These are phyloP conservation scores for Antennarius striatus DNA, from an alignment of 2,113 vertebrate genomes.

Conservation along the genomic window DNA sequence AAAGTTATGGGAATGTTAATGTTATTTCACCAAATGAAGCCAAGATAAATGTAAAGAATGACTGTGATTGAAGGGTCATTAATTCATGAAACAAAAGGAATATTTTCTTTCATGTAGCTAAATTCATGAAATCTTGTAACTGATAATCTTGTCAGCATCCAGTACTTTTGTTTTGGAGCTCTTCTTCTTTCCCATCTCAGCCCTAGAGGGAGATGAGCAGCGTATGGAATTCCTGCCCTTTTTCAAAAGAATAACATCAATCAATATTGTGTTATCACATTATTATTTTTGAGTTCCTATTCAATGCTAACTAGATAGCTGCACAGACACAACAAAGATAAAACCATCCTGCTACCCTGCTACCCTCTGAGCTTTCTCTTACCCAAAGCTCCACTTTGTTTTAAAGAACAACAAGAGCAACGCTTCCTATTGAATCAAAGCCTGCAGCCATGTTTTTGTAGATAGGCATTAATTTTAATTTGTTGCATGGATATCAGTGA, in stretches of 20 bases:
- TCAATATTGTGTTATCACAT: constrained; percentile 9
- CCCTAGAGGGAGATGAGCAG: constrained; percentile 10
- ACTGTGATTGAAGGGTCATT: too few relatives aligned
- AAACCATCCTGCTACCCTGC: constrained; percentile 3
- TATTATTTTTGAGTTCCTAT: constrained; percentile 21
- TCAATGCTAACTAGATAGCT: constrained; percentile 10
- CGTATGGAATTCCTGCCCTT: constrained; percentile 2
- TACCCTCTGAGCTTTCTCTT: constrained; percentile 24
- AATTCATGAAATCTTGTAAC: too few relatives aligned
- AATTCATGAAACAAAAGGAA: too few relatives aligned
- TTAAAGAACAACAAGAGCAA: constrained; percentile 31
- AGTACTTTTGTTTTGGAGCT: background rate
- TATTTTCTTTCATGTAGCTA: too few relatives aligned
- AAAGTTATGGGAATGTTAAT: too few relatives aligned
- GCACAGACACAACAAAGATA: constrained; percentile 10
- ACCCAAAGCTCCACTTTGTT: constrained; percentile 6
- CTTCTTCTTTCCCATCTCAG: background rate
- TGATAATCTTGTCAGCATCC: background rate
- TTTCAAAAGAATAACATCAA: constrained; percentile 14
- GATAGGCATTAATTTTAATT: constrained; percentile 27
- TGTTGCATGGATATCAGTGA: constrained; percentile 22
- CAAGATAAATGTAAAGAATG: too few relatives aligned
- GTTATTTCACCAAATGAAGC: too few relatives aligned
- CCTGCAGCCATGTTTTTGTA: constrained; percentile 24
- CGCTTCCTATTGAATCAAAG: constrained; percentile 28